Conservation (phyloP, 2,113 vertebrate species). For the Hydrochoerus hydrochaeris region DNA sequence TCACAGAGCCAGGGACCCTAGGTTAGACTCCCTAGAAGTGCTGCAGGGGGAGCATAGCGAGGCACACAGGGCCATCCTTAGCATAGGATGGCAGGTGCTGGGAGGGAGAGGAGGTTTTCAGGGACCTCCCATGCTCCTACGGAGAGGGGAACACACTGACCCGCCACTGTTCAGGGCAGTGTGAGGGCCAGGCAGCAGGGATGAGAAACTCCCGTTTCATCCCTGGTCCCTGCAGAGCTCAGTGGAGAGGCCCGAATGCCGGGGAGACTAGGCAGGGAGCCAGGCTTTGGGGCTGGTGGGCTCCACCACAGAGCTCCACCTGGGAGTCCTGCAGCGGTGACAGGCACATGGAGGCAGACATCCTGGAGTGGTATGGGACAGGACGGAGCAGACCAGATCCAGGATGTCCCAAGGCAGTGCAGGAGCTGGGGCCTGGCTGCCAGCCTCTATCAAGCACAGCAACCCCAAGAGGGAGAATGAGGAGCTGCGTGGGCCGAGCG, state of each 20-base stretch:
- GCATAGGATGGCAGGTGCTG: background rate
- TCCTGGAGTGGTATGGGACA: background rate
- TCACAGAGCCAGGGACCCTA: background rate
- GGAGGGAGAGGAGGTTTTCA: background rate
- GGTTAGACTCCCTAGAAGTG: background rate
- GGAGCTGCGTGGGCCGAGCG: too few relatives aligned
- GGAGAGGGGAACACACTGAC: background rate
- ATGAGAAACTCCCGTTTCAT: background rate
- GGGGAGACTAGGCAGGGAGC: background rate
- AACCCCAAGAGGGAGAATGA: background rate
- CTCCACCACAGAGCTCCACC: background rate
- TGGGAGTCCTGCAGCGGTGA: background rate
- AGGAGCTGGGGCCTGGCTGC: background rate
- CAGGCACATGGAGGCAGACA: background rate
- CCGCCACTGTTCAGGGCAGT: background rate
- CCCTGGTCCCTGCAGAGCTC: accelerated
- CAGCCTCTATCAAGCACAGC: background rate
- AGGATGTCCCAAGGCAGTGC: background rate
- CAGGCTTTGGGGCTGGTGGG: background rate
- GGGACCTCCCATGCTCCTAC: accelerated
- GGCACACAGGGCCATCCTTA: accelerated
- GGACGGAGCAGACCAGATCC: background rate
- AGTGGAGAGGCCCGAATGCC: background rate
- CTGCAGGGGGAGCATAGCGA: accelerated
- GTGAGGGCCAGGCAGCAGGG: accelerated